Evolutionary conservation across 2,797 vertebrate genomes (phyloP).

Genomic region (Megalops cyprinoides): DNA sequence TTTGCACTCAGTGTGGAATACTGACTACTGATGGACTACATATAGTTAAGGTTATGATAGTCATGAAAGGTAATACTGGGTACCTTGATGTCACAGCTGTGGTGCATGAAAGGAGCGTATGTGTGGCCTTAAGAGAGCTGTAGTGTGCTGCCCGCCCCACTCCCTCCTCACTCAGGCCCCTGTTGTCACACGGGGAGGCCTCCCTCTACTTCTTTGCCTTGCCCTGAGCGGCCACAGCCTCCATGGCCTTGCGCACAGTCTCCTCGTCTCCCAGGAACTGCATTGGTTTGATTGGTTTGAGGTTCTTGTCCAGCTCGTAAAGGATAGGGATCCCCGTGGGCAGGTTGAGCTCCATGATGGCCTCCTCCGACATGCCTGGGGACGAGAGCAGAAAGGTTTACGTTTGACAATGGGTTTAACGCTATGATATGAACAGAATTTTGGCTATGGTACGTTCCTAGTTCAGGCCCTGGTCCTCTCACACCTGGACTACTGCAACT

Average conservation of each 20-base stretch:
- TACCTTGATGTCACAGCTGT: not conserved
- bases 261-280: slow-evolving; percentile 93
- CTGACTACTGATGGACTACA: not conserved
- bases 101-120: not conserved
- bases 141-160: not conserved
- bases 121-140: not conserved
- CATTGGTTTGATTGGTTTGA: slow-evolving; percentile 90
- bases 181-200: not conserved
- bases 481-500: no score
- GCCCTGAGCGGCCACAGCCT: slow-evolving; percentile 89
- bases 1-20: not conserved
- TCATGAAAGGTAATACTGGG: not conserved
- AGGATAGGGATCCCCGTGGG: slow-evolving; percentile 92
- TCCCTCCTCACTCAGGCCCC: not conserved
- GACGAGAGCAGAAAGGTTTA: slow-evolving; percentile 41
- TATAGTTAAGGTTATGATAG: not conserved
- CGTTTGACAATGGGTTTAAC: no score
- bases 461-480: no score
- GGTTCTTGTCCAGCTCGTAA: slow-evolving; percentile 90
- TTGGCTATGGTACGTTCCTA: no score
- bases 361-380: slow-evolving; percentile 88
- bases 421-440: not conserved
- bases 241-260: slow-evolving; percentile 92
- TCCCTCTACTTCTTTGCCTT: slow-evolving; percentile 85
- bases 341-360: slow-evolving; percentile 93